Conservation (phyloP, 2,888 invertebrate species). For the Polietes domitor region DNA sequence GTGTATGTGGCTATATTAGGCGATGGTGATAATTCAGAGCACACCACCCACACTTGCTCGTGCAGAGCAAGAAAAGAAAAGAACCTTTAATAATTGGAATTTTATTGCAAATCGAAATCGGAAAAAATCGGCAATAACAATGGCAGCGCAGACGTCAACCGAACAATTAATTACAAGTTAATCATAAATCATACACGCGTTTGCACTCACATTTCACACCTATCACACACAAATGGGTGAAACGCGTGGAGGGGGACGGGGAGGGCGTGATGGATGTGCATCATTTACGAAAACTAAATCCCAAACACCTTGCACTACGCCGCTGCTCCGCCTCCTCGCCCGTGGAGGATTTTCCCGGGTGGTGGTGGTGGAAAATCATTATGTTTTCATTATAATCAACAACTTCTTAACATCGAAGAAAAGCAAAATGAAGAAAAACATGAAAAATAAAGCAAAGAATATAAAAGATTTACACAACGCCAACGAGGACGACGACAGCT, state of each 20-base stretch:
- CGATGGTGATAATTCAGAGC: too few species aligned
- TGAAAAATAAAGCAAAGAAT: not conserved
- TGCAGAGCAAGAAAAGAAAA: slow-evolving; percentile 8
- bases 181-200: slow-evolving; percentile 50
- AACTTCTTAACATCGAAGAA: slow-evolving; percentile 37
- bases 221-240: not conserved
- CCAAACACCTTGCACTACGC: not conserved
- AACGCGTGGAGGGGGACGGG: not conserved
- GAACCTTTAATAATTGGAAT: slow-evolving; percentile 67
- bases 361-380: slow-evolving; percentile 57
- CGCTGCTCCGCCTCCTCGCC: too few species aligned
- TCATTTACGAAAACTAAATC: not conserved
- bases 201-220: slow-evolving; percentile 45
- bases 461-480: slow-evolving; percentile 57
- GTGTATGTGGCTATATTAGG: too few species aligned
- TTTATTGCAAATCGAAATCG: slow-evolving; percentile 60
- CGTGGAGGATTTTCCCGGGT: too few species aligned
- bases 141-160: slow-evolving; percentile 10
- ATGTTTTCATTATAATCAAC: slow-evolving; percentile 59
- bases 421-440: not conserved
- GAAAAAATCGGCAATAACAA: not conserved
- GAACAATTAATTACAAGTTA: slow-evolving; percentile 55
- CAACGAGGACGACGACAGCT: slow-evolving; percentile 55
- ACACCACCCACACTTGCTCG: too few species aligned
- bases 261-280: not conserved